Evolutionary conservation across 2,113 vertebrate genomes (phyloP).

Genomic region (human (Homo sapiens)): GRCh38 chrX:130554501-130555000

Average conservation of each 20-base stretch:
- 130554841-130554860: neutral
- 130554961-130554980: neutral
- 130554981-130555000: neutral
- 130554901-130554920: neutral
- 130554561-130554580: neutral
- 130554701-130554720: neutral
- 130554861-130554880: neutral
- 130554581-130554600: neutral
- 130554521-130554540: constrained; percentile 22
- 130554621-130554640: constrained; percentile 48
- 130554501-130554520: constrained; percentile 38
- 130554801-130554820: neutral
- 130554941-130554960: neutral
- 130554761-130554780: neutral
- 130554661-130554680: neutral
- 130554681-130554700: neutral
- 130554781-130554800: neutral
- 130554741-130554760: neutral
- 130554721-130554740: neutral
- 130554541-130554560: neutral
- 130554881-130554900: neutral
- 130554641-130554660: neutral
- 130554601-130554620: neutral
- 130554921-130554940: constrained; percentile 1
- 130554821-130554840: constrained; percentile 16